Conservation (phyloP, 2,888 invertebrate genomes). For the Nebria brevicollis region DNA sequence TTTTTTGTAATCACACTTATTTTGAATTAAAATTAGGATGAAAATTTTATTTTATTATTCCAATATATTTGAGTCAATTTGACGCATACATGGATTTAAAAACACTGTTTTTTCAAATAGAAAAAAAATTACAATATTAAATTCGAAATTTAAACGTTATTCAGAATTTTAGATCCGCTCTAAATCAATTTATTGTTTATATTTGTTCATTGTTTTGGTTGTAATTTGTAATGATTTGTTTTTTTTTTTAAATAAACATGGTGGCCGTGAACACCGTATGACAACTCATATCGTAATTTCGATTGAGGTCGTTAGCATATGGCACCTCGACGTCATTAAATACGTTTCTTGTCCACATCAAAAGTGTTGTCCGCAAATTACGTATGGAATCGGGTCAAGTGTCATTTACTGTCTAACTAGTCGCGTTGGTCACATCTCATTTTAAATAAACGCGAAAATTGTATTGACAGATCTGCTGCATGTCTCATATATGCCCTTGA, state of each 20-base stretch:
- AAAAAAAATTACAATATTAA: too few relatives aligned
- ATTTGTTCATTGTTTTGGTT: too few relatives aligned
- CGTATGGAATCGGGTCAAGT: slow-evolving; percentile 40
- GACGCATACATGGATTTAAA: too few relatives aligned
- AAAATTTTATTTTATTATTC: too few relatives aligned
- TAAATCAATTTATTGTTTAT: too few relatives aligned
- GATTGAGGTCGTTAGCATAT: slow-evolving; percentile 18
- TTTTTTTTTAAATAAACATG: background rate
- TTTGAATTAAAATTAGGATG: too few relatives aligned
- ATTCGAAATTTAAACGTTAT: too few relatives aligned
- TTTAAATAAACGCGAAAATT: slow-evolving; percentile 8
- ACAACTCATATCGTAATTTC: slow-evolving; percentile 5
- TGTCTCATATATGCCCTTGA: background rate
- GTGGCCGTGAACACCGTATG: background rate
- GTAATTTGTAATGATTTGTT: too few relatives aligned
- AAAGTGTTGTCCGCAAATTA: background rate
- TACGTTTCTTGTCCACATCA: background rate
- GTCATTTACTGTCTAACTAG: slow-evolving; percentile 31
- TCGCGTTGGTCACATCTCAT: slow-evolving; percentile 21
- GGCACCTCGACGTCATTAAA: background rate
- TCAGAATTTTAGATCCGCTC: too few relatives aligned
- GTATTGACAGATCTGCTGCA: background rate
- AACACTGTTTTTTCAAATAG: too few relatives aligned
- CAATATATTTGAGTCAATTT: too few relatives aligned
- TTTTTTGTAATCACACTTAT: too few relatives aligned